These are phyloP conservation scores for Ophion ellenae DNA, from an alignment of 2,888 invertebrate species.

Conservation along the genomic window DNA sequence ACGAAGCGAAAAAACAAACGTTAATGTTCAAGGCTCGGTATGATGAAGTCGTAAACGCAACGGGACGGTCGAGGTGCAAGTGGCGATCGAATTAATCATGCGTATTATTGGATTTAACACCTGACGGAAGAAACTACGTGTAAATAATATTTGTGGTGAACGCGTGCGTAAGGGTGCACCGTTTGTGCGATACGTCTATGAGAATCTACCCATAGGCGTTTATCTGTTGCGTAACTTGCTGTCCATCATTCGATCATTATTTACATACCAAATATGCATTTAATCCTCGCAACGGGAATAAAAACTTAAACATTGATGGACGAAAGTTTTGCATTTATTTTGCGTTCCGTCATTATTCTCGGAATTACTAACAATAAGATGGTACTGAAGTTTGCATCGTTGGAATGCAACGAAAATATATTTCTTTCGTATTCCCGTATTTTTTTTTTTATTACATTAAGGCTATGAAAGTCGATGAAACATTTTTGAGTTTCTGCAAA, in stretches of 20 bases:
- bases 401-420: too few relatives aligned
- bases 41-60: not conserved
- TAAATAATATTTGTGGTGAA: conserved; percentile 48
- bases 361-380: too few relatives aligned
- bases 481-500: too few relatives aligned
- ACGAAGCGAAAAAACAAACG: not conserved
- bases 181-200: conserved; percentile 9
- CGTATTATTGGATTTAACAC: conserved; percentile 10
- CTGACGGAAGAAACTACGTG: conserved; percentile 25
- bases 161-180: conserved; percentile 1
- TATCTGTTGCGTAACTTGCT: conserved; percentile 29
- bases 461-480: too few relatives aligned
- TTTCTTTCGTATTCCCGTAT: too few relatives aligned
- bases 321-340: not conserved
- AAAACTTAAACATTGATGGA: conserved; percentile 20
- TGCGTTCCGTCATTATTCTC: not conserved
- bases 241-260: conserved; percentile 31
- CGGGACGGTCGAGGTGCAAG: conserved; percentile 10
- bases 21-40: not conserved
- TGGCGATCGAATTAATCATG: conserved; percentile 15
- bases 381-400: too few relatives aligned
- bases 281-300: conserved; percentile 36
- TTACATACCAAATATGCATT: conserved; percentile 33
- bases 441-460: too few relatives aligned
- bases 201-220: conserved; percentile 11